A percentile compares a stretch with the other conserved stretches of the same genome.
These are phyloP conservation scores for Nowickia ferox DNA, from an alignment of 2,888 invertebrate species.

Conservation along the genomic window DNA sequence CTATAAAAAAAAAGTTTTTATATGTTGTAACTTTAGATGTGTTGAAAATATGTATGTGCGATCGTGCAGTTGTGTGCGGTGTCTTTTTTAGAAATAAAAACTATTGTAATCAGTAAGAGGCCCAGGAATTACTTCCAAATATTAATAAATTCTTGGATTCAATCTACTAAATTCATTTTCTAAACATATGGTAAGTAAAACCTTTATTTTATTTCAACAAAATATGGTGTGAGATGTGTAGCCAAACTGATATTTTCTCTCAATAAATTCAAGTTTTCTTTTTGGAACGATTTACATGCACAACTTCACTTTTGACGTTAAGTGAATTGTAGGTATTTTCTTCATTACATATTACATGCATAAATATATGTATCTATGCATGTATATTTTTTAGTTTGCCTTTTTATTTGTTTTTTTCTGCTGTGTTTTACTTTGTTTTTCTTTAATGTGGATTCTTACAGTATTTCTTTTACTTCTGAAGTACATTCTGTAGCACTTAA, in stretches of 20 bases:
- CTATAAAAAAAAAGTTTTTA: constrained; percentile 43
- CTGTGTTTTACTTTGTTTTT: constrained; percentile 50
- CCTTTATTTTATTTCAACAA: background rate
- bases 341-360: constrained; percentile 7
- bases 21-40: constrained; percentile 62
- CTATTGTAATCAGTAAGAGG: constrained; percentile 45
- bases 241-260: background rate
- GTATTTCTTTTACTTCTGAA: constrained; percentile 46
- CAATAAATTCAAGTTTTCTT: constrained; percentile 28
- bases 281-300: constrained; percentile 30
- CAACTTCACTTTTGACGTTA: constrained; percentile 9
- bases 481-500: constrained; percentile 47
- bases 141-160: constrained; percentile 7
- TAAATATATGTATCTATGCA: too few species aligned
- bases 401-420: constrained; percentile 28
- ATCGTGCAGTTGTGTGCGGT: constrained; percentile 40
- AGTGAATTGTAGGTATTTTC: constrained; percentile 34
- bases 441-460: constrained; percentile 67
- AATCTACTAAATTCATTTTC: background rate
- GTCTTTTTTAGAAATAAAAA: constrained; percentile 37
- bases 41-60: constrained; percentile 32
- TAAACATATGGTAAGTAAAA: constrained; percentile 66
- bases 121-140: constrained; percentile 64
- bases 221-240: constrained; percentile 10
- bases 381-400: constrained; percentile 2